Evolutionary conservation across 1,140 invertebrate genomes (phyloP), one percentile per base, ranked within the genome.

Genomic region (Cherax quadricarinatus): DNA sequence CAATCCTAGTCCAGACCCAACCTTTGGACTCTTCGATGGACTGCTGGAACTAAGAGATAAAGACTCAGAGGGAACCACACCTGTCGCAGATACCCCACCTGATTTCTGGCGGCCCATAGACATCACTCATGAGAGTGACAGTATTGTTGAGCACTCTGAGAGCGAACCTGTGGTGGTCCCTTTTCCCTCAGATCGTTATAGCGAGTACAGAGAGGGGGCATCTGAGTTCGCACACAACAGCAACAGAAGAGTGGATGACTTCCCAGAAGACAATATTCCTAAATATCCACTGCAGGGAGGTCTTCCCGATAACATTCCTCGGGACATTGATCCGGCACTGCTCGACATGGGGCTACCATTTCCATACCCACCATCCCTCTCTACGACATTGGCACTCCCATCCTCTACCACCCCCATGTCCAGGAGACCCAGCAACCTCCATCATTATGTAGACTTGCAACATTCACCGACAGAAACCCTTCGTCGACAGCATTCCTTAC

Each of bases 271-370:
- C 5, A 24, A 53, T 80, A 3, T 49, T 51, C 49, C 60, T 12
- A 24, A 49, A 21, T 53, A 82, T 21, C 49, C 81, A 24, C 70
- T 90, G 7, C 88, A 78, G 41, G 66, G 66, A 12, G 62, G 79
- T 30, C 62, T 91, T 24, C 90, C 90, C 24, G 90, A 91, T 7
- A 91, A 91, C 51, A 88, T 92, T 30, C 91, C 91, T 4, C 80
- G 86, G 51, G 91, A 92, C 70, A 88, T 92, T 62, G 91, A 92
- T 30, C 91, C 91, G 3, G n/a, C 53, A 4, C 53, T 92, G 80
- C 21, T 88, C 30, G 86, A 92, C 30, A 81, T 85, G 57, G 91
- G 86, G 21, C 41, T 91, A 80, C 90, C 91, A 18, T 85, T 88
- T 78, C 86, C 86, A 3, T 84, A 73, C 80, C 91, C 86, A 16